Conservation (phyloP, 2,113 vertebrate genomes). For the Varanus komodoensis region DNA sequence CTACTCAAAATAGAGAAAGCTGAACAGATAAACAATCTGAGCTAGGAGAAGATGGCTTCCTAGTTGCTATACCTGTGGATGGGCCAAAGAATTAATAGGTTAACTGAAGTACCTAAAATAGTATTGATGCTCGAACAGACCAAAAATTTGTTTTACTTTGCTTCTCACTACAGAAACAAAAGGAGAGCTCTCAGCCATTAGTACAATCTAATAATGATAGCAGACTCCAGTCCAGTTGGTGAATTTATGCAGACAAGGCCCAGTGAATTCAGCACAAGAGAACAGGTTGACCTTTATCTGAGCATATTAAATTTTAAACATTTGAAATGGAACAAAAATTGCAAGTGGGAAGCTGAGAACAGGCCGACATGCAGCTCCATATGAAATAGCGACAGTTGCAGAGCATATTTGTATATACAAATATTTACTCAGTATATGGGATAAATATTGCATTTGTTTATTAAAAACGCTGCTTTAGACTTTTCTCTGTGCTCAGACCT, state of each 20-base stretch:
- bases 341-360: background rate
- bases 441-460: background rate
- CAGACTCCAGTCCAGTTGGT: background rate
- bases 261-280: background rate
- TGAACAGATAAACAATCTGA: background rate
- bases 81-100: background rate
- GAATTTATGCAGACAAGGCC: background rate
- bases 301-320: conserved; percentile 13
- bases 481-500: background rate
- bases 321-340: conserved; percentile 8
- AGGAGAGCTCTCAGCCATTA: background rate
- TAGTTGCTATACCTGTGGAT: background rate
- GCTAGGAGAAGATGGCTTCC: background rate
- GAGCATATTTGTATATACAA: background rate
- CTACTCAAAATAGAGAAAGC: background rate
- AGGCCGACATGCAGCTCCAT: background rate
- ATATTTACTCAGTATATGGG: background rate
- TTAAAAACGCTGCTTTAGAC: background rate
- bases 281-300: background rate
- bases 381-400: background rate
- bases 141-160: background rate
- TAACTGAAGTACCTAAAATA: too few relatives aligned
- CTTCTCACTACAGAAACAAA: background rate
- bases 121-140: background rate
- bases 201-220: background rate